A percentile compares a stretch with the other conserved stretches of the same genome.
Evolutionary conservation across 2,888 invertebrate genomes (phyloP).

Genomic region (Xanthia icteritia): DNA sequence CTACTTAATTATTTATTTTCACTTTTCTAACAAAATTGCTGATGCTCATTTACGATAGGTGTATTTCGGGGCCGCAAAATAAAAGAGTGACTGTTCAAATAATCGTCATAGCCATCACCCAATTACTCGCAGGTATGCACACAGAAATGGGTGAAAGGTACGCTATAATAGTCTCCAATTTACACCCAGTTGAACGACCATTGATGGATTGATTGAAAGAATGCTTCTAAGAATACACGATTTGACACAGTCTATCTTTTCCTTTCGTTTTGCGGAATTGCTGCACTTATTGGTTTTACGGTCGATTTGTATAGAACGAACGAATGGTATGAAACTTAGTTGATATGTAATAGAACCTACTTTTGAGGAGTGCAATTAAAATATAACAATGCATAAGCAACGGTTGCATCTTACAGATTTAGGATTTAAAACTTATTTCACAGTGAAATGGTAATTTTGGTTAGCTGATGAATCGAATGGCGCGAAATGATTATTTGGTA

Average conservation of each 20-base stretch:
- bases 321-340: slow-evolving; percentile 60
- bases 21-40: slow-evolving; percentile 51
- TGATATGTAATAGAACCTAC: slow-evolving; percentile 61
- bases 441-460: slow-evolving; percentile 35
- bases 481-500: slow-evolving; percentile 45
- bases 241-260: slow-evolving; percentile 74
- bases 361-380: slow-evolving; percentile 62
- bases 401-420: slow-evolving; percentile 33
- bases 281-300: slow-evolving; percentile 71
- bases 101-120: slow-evolving; percentile 63
- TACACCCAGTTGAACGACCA: slow-evolving; percentile 77
- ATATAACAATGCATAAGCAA: slow-evolving; percentile 43
- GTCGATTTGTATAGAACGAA: slow-evolving; percentile 64
- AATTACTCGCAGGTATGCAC: slow-evolving; percentile 69
- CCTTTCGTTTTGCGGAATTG: slow-evolving; percentile 71
- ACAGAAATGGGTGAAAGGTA: slow-evolving; percentile 83
- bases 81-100: slow-evolving; percentile 67
- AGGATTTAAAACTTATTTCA: slow-evolving; percentile 46
- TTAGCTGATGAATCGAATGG: slow-evolving; percentile 8
- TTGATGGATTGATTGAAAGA: slow-evolving; percentile 76
- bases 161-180: slow-evolving; percentile 79
- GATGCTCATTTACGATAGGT: slow-evolving; percentile 40
- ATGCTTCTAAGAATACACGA: slow-evolving; percentile 74
- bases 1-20: slow-evolving; percentile 51
- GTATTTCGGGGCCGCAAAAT: slow-evolving; percentile 50